phyloP scores from a whole-genome alignment of 2,888 invertebrate genomes.

The Lingula anatina region DNA sequence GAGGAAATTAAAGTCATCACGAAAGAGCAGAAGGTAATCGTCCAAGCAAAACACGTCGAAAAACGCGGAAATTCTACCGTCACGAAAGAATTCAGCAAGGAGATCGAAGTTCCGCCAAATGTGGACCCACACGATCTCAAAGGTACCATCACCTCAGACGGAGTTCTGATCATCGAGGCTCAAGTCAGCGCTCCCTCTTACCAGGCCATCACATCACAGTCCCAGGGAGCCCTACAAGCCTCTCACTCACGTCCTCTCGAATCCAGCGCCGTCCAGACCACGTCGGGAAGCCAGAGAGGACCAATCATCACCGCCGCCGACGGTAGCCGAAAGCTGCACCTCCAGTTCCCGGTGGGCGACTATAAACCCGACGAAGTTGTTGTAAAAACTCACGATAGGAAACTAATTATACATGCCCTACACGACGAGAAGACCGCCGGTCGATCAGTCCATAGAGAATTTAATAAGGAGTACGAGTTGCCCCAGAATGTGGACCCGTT shows the following conservation, averaged over 20 bases:
- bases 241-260: not conserved
- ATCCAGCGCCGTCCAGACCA: not conserved
- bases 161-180: slow-evolving; percentile 40
- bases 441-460: slow-evolving; percentile 45
- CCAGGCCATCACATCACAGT: not conserved
- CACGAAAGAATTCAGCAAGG: slow-evolving; percentile 39
- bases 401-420: slow-evolving; percentile 45
- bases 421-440: slow-evolving; percentile 46
- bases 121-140: slow-evolving; percentile 37
- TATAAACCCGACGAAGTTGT: slow-evolving; percentile 47
- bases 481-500: slow-evolving; percentile 48
- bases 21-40: slow-evolving; percentile 35
- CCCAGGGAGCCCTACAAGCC: not conserved
- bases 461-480: slow-evolving; percentile 50
- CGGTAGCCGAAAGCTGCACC: slow-evolving; percentile 32
- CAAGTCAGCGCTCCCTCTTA: slow-evolving; percentile 12
- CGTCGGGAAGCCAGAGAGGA: not conserved
- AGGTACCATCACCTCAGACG: slow-evolving; percentile 39
- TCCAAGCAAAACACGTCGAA: slow-evolving; percentile 36
- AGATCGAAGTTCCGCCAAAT: slow-evolving; percentile 38
- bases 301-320: slow-evolving; percentile 43
- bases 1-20: slow-evolving; percentile 44
- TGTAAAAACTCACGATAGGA: slow-evolving; percentile 48
- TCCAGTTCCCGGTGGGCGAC: slow-evolving; percentile 45
- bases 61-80: slow-evolving; percentile 28